Conservation (phyloP, 2,888 invertebrate species). For the Lathronympha strigana region DNA sequence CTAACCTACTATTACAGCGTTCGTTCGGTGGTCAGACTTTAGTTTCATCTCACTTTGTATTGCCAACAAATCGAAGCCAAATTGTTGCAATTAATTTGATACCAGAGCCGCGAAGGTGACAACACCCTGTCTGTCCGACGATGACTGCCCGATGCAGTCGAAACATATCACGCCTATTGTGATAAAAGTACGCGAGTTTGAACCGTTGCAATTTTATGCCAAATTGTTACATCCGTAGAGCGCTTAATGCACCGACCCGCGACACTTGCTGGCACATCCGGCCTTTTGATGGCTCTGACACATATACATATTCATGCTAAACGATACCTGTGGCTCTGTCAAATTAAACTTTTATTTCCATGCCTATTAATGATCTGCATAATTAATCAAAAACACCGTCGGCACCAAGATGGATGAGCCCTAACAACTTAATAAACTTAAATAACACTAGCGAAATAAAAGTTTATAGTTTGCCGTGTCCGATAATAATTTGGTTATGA, state of each 20-base stretch:
- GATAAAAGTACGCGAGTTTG: too few relatives aligned
- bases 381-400: conserved; percentile 20
- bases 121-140: too few relatives aligned
- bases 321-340: conserved; percentile 24
- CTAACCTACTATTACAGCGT: too few relatives aligned
- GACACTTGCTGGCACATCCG: conserved; percentile 26
- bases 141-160: too few relatives aligned
- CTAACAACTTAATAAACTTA: conserved; percentile 2
- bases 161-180: too few relatives aligned
- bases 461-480: neutral
- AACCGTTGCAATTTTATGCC: too few relatives aligned
- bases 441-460: neutral
- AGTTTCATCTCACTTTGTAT: too few relatives aligned
- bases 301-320: conserved; percentile 30
- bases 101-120: too few relatives aligned
- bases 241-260: neutral
- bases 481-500: neutral
- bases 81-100: too few relatives aligned
- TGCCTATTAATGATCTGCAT: conserved; percentile 15
- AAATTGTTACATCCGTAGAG: too few relatives aligned
- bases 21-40: too few relatives aligned
- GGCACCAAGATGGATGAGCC: conserved; percentile 7
- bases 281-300: conserved; percentile 9
- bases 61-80: too few relatives aligned
- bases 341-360: conserved; percentile 29